Evolutionary conservation across 2,113 vertebrate genomes (phyloP).

Genomic region (Sprattus sprattus): DNA sequence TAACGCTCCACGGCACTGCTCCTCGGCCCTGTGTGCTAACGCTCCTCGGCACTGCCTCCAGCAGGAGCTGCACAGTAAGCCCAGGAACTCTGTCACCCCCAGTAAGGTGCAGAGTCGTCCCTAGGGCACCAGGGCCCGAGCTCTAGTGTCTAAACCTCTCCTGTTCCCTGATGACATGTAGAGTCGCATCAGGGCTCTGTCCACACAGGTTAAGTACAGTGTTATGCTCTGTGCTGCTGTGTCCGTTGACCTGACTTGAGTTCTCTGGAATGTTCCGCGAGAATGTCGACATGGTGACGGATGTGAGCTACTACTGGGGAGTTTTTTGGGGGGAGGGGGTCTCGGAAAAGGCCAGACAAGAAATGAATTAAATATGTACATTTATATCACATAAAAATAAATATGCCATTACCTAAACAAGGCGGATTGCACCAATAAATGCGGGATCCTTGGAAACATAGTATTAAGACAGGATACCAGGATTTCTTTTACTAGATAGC

Average conservation of each 20-base stretch:
- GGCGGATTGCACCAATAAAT: background rate
- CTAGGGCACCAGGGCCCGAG: background rate
- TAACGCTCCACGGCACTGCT: too few relatives aligned
- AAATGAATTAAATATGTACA: too few relatives aligned
- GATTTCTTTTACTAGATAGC: background rate
- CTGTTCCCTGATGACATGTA: background rate
- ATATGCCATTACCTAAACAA: background rate
- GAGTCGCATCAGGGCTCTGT: background rate
- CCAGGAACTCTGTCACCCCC: conserved; percentile 34
- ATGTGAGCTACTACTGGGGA: background rate
- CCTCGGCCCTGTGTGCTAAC: too few relatives aligned
- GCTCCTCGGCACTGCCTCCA: too few relatives aligned
- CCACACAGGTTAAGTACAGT: background rate
- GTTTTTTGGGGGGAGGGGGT: background rate
- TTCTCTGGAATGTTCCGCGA: background rate
- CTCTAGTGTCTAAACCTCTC: background rate
- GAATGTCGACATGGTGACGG: background rate
- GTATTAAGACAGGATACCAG: background rate
- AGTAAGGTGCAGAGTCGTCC: conserved; percentile 29
- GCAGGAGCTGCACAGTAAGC: conserved; percentile 24
- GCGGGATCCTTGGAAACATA: background rate
- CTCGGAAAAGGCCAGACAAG: too few relatives aligned
- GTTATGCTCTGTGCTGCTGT: background rate
- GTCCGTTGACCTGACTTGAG: background rate
- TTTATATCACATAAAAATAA: background rate